These are phyloP conservation scores for Drosophila willistoni DNA, from an alignment of 1,140 invertebrate species.

Conservation along the genomic window DNA sequence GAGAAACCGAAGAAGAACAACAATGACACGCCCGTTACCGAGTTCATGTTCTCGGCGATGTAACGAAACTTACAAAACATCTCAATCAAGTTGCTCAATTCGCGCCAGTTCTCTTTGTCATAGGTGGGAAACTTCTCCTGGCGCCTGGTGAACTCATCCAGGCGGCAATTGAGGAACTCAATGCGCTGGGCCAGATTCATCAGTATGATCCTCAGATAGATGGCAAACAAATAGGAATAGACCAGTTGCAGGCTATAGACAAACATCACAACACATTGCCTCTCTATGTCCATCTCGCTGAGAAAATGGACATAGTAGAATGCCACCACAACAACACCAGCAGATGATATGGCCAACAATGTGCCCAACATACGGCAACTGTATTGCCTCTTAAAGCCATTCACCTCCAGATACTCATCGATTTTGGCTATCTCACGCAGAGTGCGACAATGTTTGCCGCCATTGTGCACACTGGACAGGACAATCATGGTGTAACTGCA, in stretches of 20 bases:
- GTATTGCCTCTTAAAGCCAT: constrained; percentile 45
- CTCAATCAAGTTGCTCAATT: constrained; percentile 66
- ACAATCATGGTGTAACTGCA: constrained; percentile 64
- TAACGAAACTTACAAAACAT: constrained; percentile 70
- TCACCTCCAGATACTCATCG: constrained; percentile 51
- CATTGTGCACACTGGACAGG: constrained; percentile 48
- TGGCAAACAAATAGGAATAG: constrained; percentile 57
- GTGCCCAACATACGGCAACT: constrained; percentile 44
- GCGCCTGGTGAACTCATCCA: constrained; percentile 46
- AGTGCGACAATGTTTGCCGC: constrained; percentile 48
- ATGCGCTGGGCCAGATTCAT: constrained; percentile 51
- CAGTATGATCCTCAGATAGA: constrained; percentile 56
- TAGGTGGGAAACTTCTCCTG: constrained; percentile 20
- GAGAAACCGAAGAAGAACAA: constrained; percentile 70
- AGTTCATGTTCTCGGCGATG: constrained; percentile 66
- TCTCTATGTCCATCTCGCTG: constrained; percentile 31
- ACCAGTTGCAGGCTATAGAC: constrained; percentile 62
- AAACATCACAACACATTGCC: constrained; percentile 39
- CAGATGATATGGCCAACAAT: constrained; percentile 24
- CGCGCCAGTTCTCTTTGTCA: constrained; percentile 55
- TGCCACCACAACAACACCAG: constrained; percentile 52
- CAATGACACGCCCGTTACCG: constrained; percentile 53
- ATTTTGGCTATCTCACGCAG: constrained; percentile 53
- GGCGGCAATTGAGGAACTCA: constrained; percentile 48
- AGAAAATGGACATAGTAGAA: constrained; percentile 62